Base-by-base conservation (phyloP, 2,888 invertebrate genomes). In the Leptinotarsa peninsularis region DNA sequence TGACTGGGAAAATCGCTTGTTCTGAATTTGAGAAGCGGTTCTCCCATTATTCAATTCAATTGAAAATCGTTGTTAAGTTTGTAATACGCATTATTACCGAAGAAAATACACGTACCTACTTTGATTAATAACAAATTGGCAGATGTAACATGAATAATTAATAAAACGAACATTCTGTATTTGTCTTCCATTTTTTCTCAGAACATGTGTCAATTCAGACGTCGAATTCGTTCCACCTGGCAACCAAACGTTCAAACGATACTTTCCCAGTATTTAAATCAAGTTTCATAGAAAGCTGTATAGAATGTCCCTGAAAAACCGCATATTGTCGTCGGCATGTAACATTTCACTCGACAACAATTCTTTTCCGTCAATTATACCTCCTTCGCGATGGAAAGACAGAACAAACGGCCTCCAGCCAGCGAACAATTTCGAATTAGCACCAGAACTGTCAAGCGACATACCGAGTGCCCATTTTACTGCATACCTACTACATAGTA, bases 391-490 rank as follows among this genome's bases (percentile, higher is more conserved):
- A n/a, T 50, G 23, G 50, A 67, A 52, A 50, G 52, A 67, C 67
- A 52, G 52, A 67, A 67, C 50, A 67, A 67, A 50, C 52, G 50
- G 50, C 67, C 27, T 67, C 67, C 52, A 67, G n/a, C 49, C 52
- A 60, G 50, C 23, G 71, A 71, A 71, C 52, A n/a, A 66, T 66
- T 66, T 33, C 43, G 54, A 71, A 71, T 71, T 71, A 76, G 54
- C 72, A 66, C 70, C 66, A 72, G 56, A 66, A 66, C 72, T 70
- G 69, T 56, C 54, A 72, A 58, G 60, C 67, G 70, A 73, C 73
- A 71, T 73, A 71, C 76, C 73, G 69, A 66, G 60, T 71, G 71
- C 67, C 66, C 73, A 63, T 71, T 73, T 76, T 72, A 67, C 73
- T 66, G 70, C 71, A 71, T 67, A 66, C 73, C 71, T 66, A 71